Percentiles rank a stretch among this genome's conserved stretches.
These are phyloP conservation scores for Plagodis dolabraria DNA, from an alignment of 2,888 invertebrate species.

Conservation along the genomic window DNA sequence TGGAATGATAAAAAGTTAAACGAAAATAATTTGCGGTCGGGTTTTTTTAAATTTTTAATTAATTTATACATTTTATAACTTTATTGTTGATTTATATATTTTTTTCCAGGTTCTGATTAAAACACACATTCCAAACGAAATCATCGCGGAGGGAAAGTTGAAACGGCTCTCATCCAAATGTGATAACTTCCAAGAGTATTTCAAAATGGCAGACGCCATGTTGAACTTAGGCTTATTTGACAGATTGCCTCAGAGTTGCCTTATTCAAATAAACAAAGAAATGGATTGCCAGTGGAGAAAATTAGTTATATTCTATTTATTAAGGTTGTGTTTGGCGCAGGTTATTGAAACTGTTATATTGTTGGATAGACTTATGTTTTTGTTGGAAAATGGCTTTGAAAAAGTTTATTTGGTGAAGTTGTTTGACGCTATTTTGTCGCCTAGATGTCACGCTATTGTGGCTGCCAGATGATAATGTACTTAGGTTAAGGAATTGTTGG, in stretches of 20 bases:
- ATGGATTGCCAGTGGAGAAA: slow-evolving; percentile 77
- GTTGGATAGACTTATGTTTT: slow-evolving; percentile 91
- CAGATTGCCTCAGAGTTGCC: slow-evolving; percentile 57
- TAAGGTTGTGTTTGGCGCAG: slow-evolving; percentile 91
- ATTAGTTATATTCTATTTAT: slow-evolving; percentile 90
- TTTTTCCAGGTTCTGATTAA: slow-evolving; percentile 69
- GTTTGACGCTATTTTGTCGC: slow-evolving; percentile 94
- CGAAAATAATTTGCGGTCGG: too few relatives aligned
- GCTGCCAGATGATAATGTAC: slow-evolving; percentile 75
- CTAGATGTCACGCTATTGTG: slow-evolving; percentile 91
- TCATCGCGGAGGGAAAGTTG: slow-evolving; percentile 80
- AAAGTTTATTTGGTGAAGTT: slow-evolving; percentile 88
- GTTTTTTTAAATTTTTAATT: too few relatives aligned
- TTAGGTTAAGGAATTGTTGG: background rate
- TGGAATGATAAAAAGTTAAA: too few relatives aligned
- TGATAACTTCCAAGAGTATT: slow-evolving; percentile 88
- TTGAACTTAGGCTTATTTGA: slow-evolving; percentile 81
- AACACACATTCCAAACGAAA: slow-evolving; percentile 54
- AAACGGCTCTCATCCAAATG: slow-evolving; percentile 86
- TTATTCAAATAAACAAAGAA: slow-evolving; percentile 48
- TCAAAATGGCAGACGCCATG: slow-evolving; percentile 87
- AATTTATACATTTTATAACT: too few relatives aligned
- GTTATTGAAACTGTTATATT: slow-evolving; percentile 92
- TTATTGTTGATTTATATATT: slow-evolving; percentile 5
- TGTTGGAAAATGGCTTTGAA: slow-evolving; percentile 86